phyloP scores from a whole-genome alignment of 1,140 invertebrate species.

The Pomacea maculata region DNA sequence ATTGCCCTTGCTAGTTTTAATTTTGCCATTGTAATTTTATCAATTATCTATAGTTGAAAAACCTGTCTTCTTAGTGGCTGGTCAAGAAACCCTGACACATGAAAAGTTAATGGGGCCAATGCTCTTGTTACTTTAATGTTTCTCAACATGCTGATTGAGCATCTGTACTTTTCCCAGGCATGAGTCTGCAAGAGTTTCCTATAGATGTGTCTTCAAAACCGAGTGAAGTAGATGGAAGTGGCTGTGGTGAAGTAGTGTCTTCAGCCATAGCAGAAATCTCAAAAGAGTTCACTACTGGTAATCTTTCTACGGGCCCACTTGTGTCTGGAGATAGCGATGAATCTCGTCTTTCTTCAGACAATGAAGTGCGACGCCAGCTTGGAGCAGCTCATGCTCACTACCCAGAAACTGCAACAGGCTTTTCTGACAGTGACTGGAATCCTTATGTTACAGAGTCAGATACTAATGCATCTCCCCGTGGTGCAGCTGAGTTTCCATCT shows the following conservation, averaged over 20 bases:
- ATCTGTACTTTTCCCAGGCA: constrained; percentile 20
- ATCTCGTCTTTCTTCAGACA: constrained; percentile 31
- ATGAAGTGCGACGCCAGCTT: constrained; percentile 18
- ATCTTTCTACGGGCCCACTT: constrained; percentile 5
- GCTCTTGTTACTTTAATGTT: too few relatives aligned
- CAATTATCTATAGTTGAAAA: too few relatives aligned
- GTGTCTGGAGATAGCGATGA: constrained; percentile 33
- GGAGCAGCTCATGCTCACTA: constrained; percentile 28
- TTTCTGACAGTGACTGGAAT: constrained; percentile 44
- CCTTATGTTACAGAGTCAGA: constrained; percentile 42
- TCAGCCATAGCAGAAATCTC: constrained; percentile 38
- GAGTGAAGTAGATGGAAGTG: constrained; percentile 11
- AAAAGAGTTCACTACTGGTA: constrained; percentile 35
- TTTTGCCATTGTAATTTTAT: too few relatives aligned
- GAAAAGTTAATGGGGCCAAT: too few relatives aligned
- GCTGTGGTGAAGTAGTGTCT: constrained; percentile 28
- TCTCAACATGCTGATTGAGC: too few relatives aligned
- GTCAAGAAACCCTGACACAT: too few relatives aligned
- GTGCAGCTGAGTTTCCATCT: background rate
- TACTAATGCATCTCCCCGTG: constrained; percentile 33
- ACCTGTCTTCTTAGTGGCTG: too few relatives aligned
- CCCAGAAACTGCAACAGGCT: constrained; percentile 33
- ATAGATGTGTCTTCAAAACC: constrained; percentile 6
- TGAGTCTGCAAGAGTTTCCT: constrained; percentile 28
- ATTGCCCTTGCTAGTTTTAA: too few relatives aligned